These are phyloP conservation scores for Rhinogobius similis DNA, from an alignment of 2,113 vertebrate genomes.

Conservation along the genomic window DNA sequence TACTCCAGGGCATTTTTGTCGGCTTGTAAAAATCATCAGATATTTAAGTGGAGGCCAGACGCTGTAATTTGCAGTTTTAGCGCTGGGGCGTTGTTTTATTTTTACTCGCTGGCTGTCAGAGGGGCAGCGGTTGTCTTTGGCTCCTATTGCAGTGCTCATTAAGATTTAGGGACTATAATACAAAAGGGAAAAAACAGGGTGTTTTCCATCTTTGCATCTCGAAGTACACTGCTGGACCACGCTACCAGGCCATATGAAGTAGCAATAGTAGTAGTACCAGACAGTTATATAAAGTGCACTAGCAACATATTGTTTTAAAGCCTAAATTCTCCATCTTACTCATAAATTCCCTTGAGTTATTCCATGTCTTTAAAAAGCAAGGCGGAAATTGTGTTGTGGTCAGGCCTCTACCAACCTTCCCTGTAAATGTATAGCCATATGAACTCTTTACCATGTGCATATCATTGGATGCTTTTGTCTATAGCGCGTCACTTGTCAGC, in stretches of 20 bases:
- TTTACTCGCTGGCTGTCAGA: conserved; percentile 58
- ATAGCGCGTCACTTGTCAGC: conserved; percentile 1
- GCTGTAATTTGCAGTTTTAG: conserved; percentile 67
- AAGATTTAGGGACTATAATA: conserved; percentile 63
- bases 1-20: conserved; percentile 59
- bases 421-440: conserved; percentile 40
- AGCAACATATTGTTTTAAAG: conserved; percentile 45
- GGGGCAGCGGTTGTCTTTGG: conserved; percentile 70
- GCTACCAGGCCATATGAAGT: conserved; percentile 10
- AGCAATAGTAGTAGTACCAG: conserved; percentile 1
- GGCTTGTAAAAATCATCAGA: conserved; percentile 74
- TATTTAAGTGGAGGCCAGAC: conserved; percentile 65
- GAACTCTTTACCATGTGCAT: conserved; percentile 46
- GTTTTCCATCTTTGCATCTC: conserved; percentile 34
- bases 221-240: conserved; percentile 31
- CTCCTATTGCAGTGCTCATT: conserved; percentile 52
- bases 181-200: conserved; percentile 51
- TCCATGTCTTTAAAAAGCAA: conserved; percentile 53
- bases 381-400: conserved; percentile 62
- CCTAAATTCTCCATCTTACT: conserved; percentile 33
- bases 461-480: conserved; percentile 21
- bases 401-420: conserved; percentile 44
- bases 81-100: conserved; percentile 66
- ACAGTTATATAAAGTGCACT: conserved; percentile 3
- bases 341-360: conserved; percentile 41